A percentile compares a stretch with the other conserved stretches of the same genome.
phyloP scores from a whole-genome alignment of 2,888 invertebrate species.

The Papilio gigon region DNA sequence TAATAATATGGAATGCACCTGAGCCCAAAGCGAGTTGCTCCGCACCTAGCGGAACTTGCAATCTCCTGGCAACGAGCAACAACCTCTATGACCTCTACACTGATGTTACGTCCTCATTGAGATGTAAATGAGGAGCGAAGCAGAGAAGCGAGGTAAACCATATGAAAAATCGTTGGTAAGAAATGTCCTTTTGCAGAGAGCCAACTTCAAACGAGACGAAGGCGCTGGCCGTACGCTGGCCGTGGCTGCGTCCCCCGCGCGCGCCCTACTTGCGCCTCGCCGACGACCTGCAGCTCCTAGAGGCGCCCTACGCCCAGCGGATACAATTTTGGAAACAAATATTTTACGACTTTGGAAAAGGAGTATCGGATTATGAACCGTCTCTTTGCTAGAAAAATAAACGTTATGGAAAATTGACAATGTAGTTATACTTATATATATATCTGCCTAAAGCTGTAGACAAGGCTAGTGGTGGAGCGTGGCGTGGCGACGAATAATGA shows the following conservation, averaged over 20 bases:
- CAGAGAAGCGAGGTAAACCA: no score
- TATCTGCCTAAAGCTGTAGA: no score
- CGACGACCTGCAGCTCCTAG: constrained; percentile 44
- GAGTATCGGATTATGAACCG: neutral
- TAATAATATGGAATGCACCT: no score
- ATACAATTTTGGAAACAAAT: constrained; percentile 43
- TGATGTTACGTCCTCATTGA: neutral
- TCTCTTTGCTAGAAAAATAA: constrained; percentile 4
- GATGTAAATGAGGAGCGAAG: neutral
- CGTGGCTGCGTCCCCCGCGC: constrained; percentile 43
- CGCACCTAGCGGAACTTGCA: neutral
- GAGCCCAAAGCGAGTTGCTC: no score
- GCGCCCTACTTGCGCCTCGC: constrained; percentile 48
- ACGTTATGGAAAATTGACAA: neutral
- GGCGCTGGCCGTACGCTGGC: constrained; percentile 49
- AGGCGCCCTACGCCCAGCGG: constrained; percentile 48
- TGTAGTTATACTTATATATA: no score
- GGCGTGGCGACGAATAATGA: neutral
- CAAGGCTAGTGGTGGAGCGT: no score
- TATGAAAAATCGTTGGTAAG: neutral
- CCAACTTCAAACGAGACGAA: constrained; percentile 47
- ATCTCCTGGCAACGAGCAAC: neutral
- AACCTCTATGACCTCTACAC: neutral
- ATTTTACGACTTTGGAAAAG: constrained; percentile 22
- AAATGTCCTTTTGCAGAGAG: constrained; percentile 44